Percentiles rank a stretch among this genome's conserved stretches.
phyloP scores from a whole-genome alignment of 64 coral and sea anemone species.

The Pocillopora verrucosa region DNA sequence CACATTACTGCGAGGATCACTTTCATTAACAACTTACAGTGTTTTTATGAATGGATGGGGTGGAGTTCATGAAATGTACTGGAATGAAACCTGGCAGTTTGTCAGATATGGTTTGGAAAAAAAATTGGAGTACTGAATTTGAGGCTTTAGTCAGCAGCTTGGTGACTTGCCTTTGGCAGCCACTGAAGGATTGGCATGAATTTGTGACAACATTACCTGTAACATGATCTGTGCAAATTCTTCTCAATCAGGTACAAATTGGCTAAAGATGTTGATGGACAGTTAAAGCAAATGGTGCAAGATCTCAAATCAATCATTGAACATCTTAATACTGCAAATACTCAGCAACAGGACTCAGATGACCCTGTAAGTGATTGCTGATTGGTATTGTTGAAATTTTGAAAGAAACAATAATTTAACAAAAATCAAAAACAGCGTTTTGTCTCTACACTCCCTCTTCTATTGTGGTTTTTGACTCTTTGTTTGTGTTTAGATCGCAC shows the following conservation, averaged over 20 bases:
- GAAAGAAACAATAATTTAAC: too few relatives aligned
- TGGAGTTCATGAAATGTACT: not conserved
- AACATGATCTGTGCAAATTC: not conserved
- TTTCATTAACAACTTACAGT: too few relatives aligned
- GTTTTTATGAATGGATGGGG: not conserved
- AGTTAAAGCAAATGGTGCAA: slow-evolving; percentile 96
- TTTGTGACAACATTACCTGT: too few relatives aligned
- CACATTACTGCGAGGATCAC: too few relatives aligned
- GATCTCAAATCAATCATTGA: slow-evolving; percentile 96
- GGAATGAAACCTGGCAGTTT: too few relatives aligned
- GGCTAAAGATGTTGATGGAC: slow-evolving; percentile 93
- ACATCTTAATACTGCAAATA: slow-evolving; percentile 82
- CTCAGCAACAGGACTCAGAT: slow-evolving; percentile 81
- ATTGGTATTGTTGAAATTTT: too few relatives aligned
- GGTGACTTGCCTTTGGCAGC: too few relatives aligned
- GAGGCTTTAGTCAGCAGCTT: too few relatives aligned
- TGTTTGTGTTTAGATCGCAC: slow-evolving; percentile 68
- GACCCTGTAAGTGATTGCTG: slow-evolving; percentile 63
- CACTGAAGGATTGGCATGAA: too few relatives aligned
- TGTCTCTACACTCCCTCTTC: not conserved
- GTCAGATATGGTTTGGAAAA: too few relatives aligned
- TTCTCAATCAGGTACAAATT: slow-evolving; percentile 71
- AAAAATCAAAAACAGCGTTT: too few relatives aligned
- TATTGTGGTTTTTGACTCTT: not conserved
- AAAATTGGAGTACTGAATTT: too few relatives aligned